Evolutionary conservation across 2,888 invertebrate genomes (phyloP), one percentile per base, ranked within the genome.

Genomic region (Camponotus fellah): DNA sequence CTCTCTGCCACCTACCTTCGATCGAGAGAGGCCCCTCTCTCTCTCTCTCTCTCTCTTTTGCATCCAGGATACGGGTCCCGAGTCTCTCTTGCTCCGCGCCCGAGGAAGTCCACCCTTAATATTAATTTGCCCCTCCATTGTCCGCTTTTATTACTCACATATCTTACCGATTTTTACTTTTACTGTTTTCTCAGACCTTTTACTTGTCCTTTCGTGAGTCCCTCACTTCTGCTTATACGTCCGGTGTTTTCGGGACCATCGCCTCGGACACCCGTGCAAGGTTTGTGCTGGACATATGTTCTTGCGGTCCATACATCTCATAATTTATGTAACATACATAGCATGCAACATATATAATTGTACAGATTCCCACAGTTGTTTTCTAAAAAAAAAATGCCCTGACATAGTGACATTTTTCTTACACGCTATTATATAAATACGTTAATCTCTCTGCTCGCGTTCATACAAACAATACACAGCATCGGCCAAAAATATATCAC

Each of bases 41-140:
- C n/a, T 26, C 26, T n/a, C n/a, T 49, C 6, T 49, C 17, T 17
- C n/a, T 53, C 64, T 68, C 79, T 64, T 72, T 66, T 81, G 75
- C 79, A 81, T 83, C 77, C 87, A 83, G 76, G 69, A 75, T 74
- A 75, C 81, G 84, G 53, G 60, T 58, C 56, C 37, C 32, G 37
- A 21, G 46, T n/a, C 32, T 72, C 71, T 84, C 72, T 84, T 46
- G 49, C 85, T 84, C 82, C 86, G 66, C 71, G 43, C 83, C 74
- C 56, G 58, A 56, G 40, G n/a, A 46, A 58, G 75, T 75, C 85
- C 86, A 53, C 40, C 91, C 93, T 93, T 92, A 90, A 94, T 94
- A 94, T 94, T 94, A 94, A 94, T 94, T 94, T 94, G 91, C 91
- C 90, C 91, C 90, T 89, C 91, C 91, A 94, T 94, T 94, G 93